Evolutionary conservation across 2,888 invertebrate species (phyloP), one percentile per base, ranked within the genome.

Genomic region (Hipparchia semele): DNA sequence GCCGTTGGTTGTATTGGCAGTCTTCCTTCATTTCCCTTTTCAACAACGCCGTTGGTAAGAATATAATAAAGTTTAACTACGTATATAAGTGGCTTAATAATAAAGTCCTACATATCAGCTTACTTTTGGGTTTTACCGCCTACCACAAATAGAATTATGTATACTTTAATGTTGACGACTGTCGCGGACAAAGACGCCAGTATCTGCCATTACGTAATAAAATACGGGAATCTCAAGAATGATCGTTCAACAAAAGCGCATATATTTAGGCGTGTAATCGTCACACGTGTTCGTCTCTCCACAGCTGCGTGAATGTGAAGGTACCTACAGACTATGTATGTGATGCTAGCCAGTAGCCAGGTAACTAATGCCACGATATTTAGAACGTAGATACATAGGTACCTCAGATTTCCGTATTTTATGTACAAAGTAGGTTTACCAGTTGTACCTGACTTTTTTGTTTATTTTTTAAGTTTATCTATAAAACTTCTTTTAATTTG

Each of bases 261-360:
- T 69, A 71, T 75, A 70, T 70, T 73, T 70, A 65, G 73, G 61
- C 74, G 58, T 68, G 69, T 62, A 66, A 67, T 65, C 76, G 80
- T 75, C 86, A 85, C 90, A 90, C 89, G 90, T 89, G 90, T 82
- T 82, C 75, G 78, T 78, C 77, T 80, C 81, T 76, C 76, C 85
- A 83, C 90, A 91, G 91, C 90, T 91, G 91, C 84, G 83, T 80
- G 86, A 88, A 89, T 90, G 91, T 90, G 90, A 13, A 23, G 10
- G 10, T 83, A 6, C 46, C 46, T 46, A 46, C 8, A 6, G 8
- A 49, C 49, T 49, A 49, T 8, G 1, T 6, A 82, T 73, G 23
- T 73, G 56, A 61, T 60, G 60, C 12, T 70, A 66, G 64, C 33
- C 80, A 82, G 70, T 81, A 80, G 83, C 78, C 88, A 88, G 86